phyloP scores from a whole-genome alignment of 2,113 vertebrate species.

The Ceyx margarethae region DNA sequence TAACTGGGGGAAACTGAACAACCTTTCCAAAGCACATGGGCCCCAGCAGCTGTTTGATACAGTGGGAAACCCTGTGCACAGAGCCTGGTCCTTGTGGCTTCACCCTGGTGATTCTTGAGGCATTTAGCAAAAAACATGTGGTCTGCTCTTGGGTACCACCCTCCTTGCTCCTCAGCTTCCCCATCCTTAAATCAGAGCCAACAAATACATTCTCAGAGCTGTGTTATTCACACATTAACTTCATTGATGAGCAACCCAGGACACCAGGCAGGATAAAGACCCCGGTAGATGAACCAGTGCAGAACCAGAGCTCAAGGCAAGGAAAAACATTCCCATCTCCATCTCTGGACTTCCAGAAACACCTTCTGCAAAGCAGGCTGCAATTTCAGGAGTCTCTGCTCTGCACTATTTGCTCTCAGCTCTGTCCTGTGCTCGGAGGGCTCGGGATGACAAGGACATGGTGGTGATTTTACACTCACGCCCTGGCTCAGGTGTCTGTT shows the following conservation, averaged over 20 bases:
- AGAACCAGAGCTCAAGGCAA: background rate
- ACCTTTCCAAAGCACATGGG: fast-evolving
- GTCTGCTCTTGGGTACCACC: background rate
- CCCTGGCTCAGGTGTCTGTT: background rate
- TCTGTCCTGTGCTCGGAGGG: background rate
- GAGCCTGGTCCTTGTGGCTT: background rate
- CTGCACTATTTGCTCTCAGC: background rate
- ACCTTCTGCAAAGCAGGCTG: background rate
- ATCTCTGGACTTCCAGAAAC: background rate
- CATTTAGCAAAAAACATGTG: background rate
- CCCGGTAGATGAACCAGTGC: background rate
- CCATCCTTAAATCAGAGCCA: background rate
- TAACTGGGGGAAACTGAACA: background rate
- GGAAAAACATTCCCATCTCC: background rate
- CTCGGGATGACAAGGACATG: background rate
- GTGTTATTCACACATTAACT: background rate
- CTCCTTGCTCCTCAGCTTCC: background rate
- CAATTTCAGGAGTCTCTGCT: background rate
- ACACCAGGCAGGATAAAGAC: background rate
- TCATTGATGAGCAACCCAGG: background rate
- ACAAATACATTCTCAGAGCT: background rate
- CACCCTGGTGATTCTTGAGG: fast-evolving
- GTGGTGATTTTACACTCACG: fast-evolving
- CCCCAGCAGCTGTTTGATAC: background rate
- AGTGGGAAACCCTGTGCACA: background rate